Conservation (phyloP, 2,113 vertebrate genomes). For the Mirza zaza region DNA sequence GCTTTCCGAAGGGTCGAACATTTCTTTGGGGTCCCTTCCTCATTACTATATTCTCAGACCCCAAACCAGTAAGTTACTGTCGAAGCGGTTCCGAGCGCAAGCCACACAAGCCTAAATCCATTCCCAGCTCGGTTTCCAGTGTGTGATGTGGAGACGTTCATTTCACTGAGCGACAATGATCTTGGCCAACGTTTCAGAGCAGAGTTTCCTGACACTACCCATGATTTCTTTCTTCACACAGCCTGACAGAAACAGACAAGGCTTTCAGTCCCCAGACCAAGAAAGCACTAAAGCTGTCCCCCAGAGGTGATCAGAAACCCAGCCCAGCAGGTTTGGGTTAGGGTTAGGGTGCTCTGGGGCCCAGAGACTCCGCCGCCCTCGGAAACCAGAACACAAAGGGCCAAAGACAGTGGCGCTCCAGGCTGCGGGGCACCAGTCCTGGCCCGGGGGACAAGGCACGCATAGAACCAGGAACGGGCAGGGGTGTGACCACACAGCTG, state of each 20-base stretch:
- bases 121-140: background rate
- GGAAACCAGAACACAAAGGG: background rate
- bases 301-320: background rate
- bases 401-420: background rate
- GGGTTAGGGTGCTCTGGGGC: background rate
- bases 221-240: background rate
- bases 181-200: background rate
- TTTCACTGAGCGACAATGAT: background rate
- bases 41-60: background rate
- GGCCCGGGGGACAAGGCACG: background rate
- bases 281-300: background rate
- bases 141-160: background rate
- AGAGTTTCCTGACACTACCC: background rate
- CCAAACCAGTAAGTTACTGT: background rate
- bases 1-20: background rate
- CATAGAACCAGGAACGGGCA: fast-evolving
- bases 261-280: slow-evolving; percentile 13
- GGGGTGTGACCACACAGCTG: fast-evolving
- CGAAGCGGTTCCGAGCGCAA: fast-evolving
- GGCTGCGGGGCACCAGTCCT: background rate
- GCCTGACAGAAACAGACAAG: background rate
- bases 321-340: background rate
- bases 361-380: background rate
- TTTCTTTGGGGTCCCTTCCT: background rate
- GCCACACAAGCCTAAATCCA: background rate